phyloP scores from a whole-genome alignment of 2,113 vertebrate genomes.

The Entelurus aequoreus region DNA sequence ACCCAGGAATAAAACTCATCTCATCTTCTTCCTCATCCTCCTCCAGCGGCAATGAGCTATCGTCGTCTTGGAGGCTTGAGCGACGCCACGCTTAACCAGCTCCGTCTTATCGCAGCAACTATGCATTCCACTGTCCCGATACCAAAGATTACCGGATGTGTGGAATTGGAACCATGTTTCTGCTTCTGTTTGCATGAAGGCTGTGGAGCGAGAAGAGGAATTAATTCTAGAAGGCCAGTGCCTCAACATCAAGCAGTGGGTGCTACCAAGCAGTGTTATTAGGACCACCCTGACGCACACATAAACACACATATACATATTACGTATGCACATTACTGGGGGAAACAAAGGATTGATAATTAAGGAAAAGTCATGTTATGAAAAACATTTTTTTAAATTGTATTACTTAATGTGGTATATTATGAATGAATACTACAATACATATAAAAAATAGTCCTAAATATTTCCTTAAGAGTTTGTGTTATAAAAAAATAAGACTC shows the following conservation, averaged over 20 bases:
- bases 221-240: constrained; percentile 34
- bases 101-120: constrained; percentile 78
- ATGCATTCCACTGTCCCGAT: constrained; percentile 88
- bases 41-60: constrained; percentile 52
- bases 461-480: no score
- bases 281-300: constrained; percentile 1
- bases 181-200: constrained; percentile 52
- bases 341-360: no score
- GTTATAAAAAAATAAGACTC: no score
- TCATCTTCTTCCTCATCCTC: constrained; percentile 7
- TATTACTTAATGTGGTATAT: no score
- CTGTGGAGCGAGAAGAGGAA: constrained; percentile 44
- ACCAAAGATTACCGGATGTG: constrained; percentile 85
- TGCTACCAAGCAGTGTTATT: neutral
- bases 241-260: constrained; percentile 38
- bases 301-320: no score
- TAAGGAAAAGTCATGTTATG: no score
- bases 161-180: constrained; percentile 62
- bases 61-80: constrained; percentile 45
- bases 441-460: no score
- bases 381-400: no score
- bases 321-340: no score
- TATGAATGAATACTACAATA: no score
- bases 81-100: constrained; percentile 52
- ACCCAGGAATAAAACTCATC: constrained; percentile 51